phyloP scores from a whole-genome alignment of 2,888 invertebrate genomes.

The Tortricodes alternella region DNA sequence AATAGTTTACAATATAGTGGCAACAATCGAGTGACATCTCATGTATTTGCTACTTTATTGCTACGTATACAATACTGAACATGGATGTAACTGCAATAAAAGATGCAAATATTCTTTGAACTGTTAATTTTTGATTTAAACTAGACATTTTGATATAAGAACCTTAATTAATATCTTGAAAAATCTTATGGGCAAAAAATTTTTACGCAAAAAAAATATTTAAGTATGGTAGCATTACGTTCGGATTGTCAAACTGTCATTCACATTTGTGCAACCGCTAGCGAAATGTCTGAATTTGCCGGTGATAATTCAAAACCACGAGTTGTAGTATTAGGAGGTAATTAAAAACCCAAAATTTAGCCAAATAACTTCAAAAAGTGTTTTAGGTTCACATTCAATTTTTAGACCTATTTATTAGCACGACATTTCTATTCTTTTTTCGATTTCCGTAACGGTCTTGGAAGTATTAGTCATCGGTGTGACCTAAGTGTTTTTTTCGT shows the following conservation, averaged over 20 bases:
- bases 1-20: too few relatives aligned
- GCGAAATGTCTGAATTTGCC: constrained; percentile 73
- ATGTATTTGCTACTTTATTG: too few relatives aligned
- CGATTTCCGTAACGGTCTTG: constrained; percentile 64
- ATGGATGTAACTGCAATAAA: too few relatives aligned
- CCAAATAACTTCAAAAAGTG: neutral
- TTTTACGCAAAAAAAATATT: neutral
- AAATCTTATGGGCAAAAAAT: too few relatives aligned
- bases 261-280: constrained; percentile 22
- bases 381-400: neutral
- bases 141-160: too few relatives aligned
- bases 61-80: too few relatives aligned
- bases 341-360: constrained; percentile 34
- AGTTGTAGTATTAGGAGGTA: constrained; percentile 78
- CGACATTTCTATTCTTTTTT: constrained; percentile 37
- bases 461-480: constrained; percentile 72
- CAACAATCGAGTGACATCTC: too few relatives aligned
- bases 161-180: too few relatives aligned
- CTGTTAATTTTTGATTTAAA: too few relatives aligned
- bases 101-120: too few relatives aligned
- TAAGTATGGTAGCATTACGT: neutral
- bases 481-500: constrained; percentile 46
- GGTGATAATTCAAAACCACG: constrained; percentile 76
- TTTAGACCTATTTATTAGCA: neutral
- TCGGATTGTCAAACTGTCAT: constrained; percentile 24